Conservation (phyloP, 2,888 invertebrate species). For the Fragum whitleyi region DNA sequence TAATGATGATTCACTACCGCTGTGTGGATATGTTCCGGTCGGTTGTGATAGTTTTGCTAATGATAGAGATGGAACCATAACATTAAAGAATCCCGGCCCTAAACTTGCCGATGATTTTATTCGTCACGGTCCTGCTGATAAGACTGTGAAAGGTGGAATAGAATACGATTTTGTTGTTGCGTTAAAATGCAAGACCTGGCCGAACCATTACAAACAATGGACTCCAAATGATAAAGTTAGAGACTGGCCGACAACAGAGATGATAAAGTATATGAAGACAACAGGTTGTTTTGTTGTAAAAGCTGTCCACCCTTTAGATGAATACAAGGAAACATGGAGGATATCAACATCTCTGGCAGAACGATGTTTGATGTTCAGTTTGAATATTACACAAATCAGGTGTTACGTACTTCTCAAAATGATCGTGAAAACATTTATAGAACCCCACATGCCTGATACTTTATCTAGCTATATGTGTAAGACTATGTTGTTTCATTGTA, state of each 20-base stretch:
- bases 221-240: background rate
- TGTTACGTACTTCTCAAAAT: too few relatives aligned
- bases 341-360: slow-evolving; percentile 11
- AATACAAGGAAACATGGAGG: background rate
- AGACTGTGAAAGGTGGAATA: background rate
- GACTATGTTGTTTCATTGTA: slow-evolving; percentile 30
- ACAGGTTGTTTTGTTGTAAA: background rate
- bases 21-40: background rate
- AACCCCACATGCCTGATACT: background rate
- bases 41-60: background rate
- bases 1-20: background rate
- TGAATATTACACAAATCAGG: background rate
- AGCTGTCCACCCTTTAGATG: background rate
- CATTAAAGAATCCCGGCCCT: background rate
- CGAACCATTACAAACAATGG: background rate
- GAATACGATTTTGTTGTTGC: slow-evolving; percentile 1
- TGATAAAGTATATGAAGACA: background rate
- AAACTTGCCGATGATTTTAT: background rate
- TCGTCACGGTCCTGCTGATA: slow-evolving; percentile 1
- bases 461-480: slow-evolving; percentile 39
- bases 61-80: background rate
- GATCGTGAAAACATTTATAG: background rate
- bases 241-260: background rate
- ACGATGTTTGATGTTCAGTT: slow-evolving; percentile 27
- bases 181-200: slow-evolving; percentile 18